phyloP scores from a whole-genome alignment of 2,797 vertebrate species.

The Rhynchonycteris naso region DNA sequence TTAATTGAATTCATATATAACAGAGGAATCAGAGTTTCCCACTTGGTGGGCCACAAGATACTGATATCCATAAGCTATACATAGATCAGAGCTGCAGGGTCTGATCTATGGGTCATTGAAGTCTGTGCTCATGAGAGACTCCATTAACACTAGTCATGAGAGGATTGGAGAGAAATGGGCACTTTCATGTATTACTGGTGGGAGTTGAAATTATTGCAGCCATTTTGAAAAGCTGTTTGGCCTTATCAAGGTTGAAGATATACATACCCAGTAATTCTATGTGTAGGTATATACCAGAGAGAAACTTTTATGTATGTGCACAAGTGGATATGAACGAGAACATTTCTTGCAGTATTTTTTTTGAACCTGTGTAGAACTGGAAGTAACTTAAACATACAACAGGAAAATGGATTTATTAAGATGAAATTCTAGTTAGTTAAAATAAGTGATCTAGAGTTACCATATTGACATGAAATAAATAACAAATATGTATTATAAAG shows the following conservation, averaged over 20 bases:
- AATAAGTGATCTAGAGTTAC: background rate
- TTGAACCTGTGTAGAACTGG: background rate
- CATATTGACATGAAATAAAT: background rate
- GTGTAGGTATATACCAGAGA: background rate
- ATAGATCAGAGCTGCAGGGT: background rate
- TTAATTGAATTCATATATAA: background rate
- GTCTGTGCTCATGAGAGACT: background rate
- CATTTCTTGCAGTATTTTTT: background rate
- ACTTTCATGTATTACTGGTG: background rate
- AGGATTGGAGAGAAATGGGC: background rate
- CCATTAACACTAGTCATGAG: background rate
- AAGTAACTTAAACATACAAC: background rate
- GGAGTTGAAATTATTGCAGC: background rate
- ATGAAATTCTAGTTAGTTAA: constrained; percentile 32
- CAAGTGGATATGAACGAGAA: background rate
- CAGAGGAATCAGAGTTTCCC: background rate
- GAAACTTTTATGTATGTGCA: background rate
- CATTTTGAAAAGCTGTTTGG: background rate
- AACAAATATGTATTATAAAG: background rate
- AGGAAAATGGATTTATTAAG: constrained; percentile 34
- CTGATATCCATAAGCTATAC: background rate
- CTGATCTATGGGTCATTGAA: background rate
- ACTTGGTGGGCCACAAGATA: background rate
- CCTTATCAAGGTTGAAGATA: background rate
- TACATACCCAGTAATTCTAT: background rate